Base-by-base conservation (phyloP, 2,888 invertebrate genomes). In the Galerucella calmariensis region DNA sequence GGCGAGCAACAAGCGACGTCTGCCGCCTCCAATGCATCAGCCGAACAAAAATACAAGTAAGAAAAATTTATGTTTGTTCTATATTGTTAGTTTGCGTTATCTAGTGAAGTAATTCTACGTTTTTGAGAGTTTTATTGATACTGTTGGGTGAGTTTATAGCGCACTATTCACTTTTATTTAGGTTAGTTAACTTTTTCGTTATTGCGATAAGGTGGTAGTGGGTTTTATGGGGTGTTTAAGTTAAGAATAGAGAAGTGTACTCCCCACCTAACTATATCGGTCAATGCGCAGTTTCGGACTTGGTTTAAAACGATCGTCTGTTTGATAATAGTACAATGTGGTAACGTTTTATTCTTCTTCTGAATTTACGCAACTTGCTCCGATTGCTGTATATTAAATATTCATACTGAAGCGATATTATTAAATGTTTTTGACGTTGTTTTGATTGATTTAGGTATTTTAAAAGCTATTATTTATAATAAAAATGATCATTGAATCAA, bases 41-140 rank as follows among this genome's bases (percentile, higher is more conserved):
- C 83, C 76, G 87, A 87, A 81, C 86, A 87, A 71, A 87, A 86
- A 81, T 84, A 85, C 79, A 86, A 85, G 87, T 87, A 81, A 80
- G 80, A 77, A 67, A 16, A 63, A 16, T 41, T 65, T 46, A 20
- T 65, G 63, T 65, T 65, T 12, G 67, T 44, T 62, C 35, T 56
- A 56, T 2, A 56, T 20, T 75, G 58, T 72, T 62, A 56, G 53
- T 58, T 68, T 58, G 48, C 59, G 48, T 61, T 24, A 24, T 69
- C n/a, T n/a, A 44, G 68, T 68, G 68, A 46, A 16, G 27, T 35
- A 46, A 46, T 20, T n/a, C 4, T 20, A 44, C 10, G n/a, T 20
- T 46, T 41, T 44, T 27, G 63, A 20, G 46, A 46, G 12, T 46
- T 65, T 44, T 65, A 41, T 16, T 44, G 46, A 20, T 16, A 9